Conservation (phyloP, 2,888 invertebrate genomes). For the Pseudococcus viburni region DNA sequence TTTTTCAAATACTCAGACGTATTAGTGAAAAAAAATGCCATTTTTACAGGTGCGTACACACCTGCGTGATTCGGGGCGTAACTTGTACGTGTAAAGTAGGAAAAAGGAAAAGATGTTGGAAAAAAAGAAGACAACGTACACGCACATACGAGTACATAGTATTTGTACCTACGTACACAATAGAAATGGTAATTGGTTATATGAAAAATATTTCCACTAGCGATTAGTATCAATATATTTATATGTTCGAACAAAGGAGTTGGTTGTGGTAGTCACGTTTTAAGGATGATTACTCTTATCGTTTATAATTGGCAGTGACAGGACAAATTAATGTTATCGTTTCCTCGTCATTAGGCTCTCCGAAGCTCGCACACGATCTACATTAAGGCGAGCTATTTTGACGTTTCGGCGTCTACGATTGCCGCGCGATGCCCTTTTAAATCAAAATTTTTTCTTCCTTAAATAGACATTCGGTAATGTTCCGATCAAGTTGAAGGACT, state of each 20-base stretch:
- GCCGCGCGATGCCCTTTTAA: constrained; percentile 32
- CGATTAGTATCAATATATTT: constrained; percentile 35
- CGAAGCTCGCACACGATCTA: not conserved
- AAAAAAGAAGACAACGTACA: constrained; percentile 7
- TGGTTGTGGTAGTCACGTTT: constrained; percentile 31
- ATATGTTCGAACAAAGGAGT: constrained; percentile 38
- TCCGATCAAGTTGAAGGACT: constrained; percentile 9
- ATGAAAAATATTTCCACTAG: constrained; percentile 26
- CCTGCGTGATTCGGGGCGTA: constrained; percentile 54
- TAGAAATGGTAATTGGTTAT: constrained; percentile 41
- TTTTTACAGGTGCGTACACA: constrained; percentile 56
- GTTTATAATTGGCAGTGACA: constrained; percentile 53
- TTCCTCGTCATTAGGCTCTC: constrained; percentile 37
- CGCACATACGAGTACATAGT: not conserved
- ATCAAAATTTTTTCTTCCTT: constrained; percentile 39
- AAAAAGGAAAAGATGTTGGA: constrained; percentile 1
- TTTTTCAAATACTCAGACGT: not conserved
- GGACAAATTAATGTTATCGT: constrained; percentile 55
- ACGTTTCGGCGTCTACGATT: constrained; percentile 36
- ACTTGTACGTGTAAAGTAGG: not conserved
- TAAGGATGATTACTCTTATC: constrained; percentile 48
- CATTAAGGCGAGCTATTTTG: constrained; percentile 36
- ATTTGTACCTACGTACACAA: not conserved
- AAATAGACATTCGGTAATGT: constrained; percentile 25
- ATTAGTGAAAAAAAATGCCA: constrained; percentile 23